A percentile compares a stretch with the other conserved stretches of the same genome.
Conservation (phyloP, 2,797 vertebrate species). For the Periparus ater region DNA sequence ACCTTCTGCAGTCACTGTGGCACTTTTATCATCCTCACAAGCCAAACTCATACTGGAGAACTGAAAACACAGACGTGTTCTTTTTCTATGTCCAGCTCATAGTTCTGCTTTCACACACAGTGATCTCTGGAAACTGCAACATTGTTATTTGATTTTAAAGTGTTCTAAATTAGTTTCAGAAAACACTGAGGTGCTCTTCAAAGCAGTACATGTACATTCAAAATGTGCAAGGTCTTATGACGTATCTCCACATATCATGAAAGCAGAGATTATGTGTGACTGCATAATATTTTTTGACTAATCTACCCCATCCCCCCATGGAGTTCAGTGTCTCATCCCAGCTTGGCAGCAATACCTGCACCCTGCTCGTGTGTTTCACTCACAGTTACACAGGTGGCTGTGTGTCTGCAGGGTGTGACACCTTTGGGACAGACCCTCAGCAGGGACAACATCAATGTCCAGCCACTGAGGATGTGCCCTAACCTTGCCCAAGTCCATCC, state of each 20-base stretch:
- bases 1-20: background rate
- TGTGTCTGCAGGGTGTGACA: background rate
- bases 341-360: background rate
- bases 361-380: background rate
- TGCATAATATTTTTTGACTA: background rate
- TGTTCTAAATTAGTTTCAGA: background rate
- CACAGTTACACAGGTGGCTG: background rate
- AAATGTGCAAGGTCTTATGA: fast-evolving
- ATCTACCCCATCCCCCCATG: background rate
- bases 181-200: background rate
- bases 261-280: background rate
- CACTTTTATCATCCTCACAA: background rate
- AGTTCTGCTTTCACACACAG: background rate
- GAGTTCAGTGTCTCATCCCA: background rate
- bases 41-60: background rate
- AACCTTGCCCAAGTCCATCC: background rate
- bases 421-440: background rate
- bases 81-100: background rate
- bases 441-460: background rate
- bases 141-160: background rate
- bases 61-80: background rate
- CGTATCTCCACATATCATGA: fast-evolving
- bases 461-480: background rate
- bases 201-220: fast-evolving
- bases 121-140: background rate